A percentile compares a stretch with the other conserved stretches of the same genome.
Conservation (phyloP, 2,888 invertebrate species). For the Brachynemurus nebulosus region DNA sequence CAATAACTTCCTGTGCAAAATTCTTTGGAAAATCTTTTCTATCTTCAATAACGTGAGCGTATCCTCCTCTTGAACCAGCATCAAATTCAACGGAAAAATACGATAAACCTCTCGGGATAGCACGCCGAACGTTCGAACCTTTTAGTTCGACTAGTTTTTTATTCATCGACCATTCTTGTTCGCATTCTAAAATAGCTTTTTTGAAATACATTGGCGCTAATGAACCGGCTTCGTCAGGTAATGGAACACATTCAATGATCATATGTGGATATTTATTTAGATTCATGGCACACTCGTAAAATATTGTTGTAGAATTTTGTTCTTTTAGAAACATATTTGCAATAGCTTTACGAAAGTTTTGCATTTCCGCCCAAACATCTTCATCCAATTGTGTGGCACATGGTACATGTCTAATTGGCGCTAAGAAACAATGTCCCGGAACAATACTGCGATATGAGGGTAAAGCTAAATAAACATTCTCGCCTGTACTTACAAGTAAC, state of each 20-base stretch:
- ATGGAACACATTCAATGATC: conserved; percentile 77
- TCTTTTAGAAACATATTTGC: conserved; percentile 63
- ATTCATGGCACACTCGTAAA: conserved; percentile 76
- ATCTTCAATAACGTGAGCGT: conserved; percentile 95
- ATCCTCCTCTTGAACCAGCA: conserved; percentile 75
- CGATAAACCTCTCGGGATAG: conserved; percentile 84
- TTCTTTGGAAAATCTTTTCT: conserved; percentile 69
- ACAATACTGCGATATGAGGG: conserved; percentile 71
- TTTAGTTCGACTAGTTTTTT: conserved; percentile 71
- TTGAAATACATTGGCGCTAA: conserved; percentile 93
- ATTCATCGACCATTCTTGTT: conserved; percentile 89
- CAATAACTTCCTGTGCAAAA: conserved; percentile 93
- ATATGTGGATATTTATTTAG: conserved; percentile 69
- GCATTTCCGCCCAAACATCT: conserved; percentile 83
- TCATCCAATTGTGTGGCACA: conserved; percentile 81
- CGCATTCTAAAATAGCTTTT: conserved; percentile 92
- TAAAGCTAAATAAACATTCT: conserved; percentile 70
- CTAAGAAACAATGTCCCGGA: conserved; percentile 73
- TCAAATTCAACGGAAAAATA: conserved; percentile 95
- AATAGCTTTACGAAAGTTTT: conserved; percentile 63
- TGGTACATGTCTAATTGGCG: conserved; percentile 66
- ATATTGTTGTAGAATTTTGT: conserved; percentile 51
- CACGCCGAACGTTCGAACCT: conserved; percentile 57
- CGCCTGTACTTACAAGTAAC: conserved; percentile 66
- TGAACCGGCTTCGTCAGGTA: conserved; percentile 71